Evolutionary conservation across 2,797 vertebrate species (phyloP).

Genomic region (Heliangelus exortis): DNA sequence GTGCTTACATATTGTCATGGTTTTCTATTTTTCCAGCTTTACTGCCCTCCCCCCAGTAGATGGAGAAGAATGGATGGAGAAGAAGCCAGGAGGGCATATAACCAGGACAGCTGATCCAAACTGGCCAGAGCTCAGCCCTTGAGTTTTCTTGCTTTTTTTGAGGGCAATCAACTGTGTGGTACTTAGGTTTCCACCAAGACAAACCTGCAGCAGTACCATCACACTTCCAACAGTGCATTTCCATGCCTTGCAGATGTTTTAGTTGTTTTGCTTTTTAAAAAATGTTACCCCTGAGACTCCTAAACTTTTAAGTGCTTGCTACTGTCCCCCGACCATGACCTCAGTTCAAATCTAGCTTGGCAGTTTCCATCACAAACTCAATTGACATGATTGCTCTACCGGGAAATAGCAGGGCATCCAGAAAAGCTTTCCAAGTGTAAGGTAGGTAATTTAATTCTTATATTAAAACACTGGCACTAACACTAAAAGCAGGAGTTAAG

Average conservation of each 20-base stretch:
- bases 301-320: background rate
- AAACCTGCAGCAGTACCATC: background rate
- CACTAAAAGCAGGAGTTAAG: background rate
- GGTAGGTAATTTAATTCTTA: background rate
- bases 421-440: background rate
- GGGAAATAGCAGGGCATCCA: background rate
- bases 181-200: background rate
- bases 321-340: background rate
- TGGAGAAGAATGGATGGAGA: background rate
- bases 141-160: background rate
- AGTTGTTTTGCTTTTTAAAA: background rate
- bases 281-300: background rate
- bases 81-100: background rate
- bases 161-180: background rate
- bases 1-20: accelerated
- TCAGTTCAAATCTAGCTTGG: background rate
- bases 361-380: background rate
- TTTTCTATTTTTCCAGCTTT: background rate
- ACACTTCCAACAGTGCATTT: background rate
- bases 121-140: background rate
- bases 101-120: background rate
- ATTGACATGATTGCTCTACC: background rate
- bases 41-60: background rate
- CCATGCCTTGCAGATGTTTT: background rate
- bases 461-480: background rate